Base-by-base conservation (phyloP, 2,888 invertebrate genomes). In the Lobophora halterata region DNA sequence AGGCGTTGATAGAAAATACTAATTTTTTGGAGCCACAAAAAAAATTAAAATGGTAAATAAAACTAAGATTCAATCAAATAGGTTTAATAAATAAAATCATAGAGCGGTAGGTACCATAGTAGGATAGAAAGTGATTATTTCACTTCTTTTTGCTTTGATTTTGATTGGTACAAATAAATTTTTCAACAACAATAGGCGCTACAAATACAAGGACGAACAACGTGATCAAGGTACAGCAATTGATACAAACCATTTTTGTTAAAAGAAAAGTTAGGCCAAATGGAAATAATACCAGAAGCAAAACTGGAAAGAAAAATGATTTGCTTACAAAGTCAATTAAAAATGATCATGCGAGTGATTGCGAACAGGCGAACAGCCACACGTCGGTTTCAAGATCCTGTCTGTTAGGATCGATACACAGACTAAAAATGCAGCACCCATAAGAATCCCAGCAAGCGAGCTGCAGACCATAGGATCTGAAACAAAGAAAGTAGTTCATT, bases 401-500 rank as follows among this genome's bases (percentile, higher is more conserved):
- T 28, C 24, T 2, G 20, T n/a, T 5, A 42, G 46, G 12, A 35
- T 6, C 4, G 41, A 37, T 3, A 40, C 20, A 27, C 37, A 40
- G 14, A 41, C 3, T 6, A 44, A 31, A 6, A 55, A 9, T 1
- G 24, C 36, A 0, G 40, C 38, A 23, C 46, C 54, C 13, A 49
- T 41, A 3, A 57, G 13, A 30, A 60, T 28, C 8, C 51, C 52
- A 30, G 48, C 24, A 9, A 55, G 14, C 7, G 46, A 26, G 7
- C 46, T 25, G 30, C 49, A 45, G 32, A 45, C 30, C 55, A 58
- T 57, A 30, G 25, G 46, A 58, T 54, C 76, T 75, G 73, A 58
- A 74, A 72, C 71, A 70, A 71, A 61, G 55, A 65, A 44, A 36
- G 52, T 61, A 59, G 67, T 67, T 61, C 55, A 65, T 64, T 67